Evolutionary conservation across 2,888 invertebrate genomes (phyloP).

Genomic region (Mesoligia furuncula): DNA sequence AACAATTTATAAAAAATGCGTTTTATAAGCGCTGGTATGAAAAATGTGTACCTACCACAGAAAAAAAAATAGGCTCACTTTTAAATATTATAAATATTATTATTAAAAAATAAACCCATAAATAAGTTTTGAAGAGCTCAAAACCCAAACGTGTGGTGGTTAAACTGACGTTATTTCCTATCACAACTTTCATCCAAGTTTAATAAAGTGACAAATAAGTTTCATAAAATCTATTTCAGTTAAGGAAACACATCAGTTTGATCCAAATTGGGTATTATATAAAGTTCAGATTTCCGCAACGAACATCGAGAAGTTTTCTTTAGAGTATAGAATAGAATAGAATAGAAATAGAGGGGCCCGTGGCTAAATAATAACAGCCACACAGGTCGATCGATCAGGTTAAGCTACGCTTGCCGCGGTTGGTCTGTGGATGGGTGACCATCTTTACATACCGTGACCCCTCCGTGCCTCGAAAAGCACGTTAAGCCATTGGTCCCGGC

Average conservation of each 20-base stretch:
- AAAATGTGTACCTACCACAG: neutral
- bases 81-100: no score
- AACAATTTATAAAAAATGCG: no score
- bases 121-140: neutral
- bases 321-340: no score
- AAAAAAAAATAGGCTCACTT: neutral
- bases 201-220: constrained; percentile 3
- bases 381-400: no score
- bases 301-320: neutral
- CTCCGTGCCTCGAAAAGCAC: no score
- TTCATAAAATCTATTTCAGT: neutral
- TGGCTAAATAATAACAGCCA: no score
- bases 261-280: neutral
- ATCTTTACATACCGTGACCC: no score
- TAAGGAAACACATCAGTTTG: neutral
- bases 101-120: constrained; percentile 29
- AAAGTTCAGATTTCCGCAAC: neutral
- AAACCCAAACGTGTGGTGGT: neutral
- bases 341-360: no score
- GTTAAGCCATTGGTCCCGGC: no score
- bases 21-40: neutral
- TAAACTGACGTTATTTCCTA: neutral
- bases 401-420: no score
- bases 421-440: no score
- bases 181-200: neutral